Percentiles rank a stretch among this genome's conserved stretches.
These are phyloP conservation scores for Acipenser transmontanus DNA, from an alignment of 2,797 vertebrate genomes.

Conservation along the genomic window DNA sequence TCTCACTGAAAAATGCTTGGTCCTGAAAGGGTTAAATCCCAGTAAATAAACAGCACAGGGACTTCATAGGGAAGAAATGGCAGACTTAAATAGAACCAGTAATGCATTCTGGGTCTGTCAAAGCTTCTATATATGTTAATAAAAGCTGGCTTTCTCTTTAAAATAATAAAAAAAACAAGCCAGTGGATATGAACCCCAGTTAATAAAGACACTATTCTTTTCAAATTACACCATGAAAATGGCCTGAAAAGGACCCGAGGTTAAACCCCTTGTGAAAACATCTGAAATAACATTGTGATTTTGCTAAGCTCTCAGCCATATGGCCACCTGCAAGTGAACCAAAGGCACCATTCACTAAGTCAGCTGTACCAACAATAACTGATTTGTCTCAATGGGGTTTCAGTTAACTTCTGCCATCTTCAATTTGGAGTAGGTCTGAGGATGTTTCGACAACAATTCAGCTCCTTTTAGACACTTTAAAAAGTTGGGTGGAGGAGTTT, in stretches of 20 bases:
- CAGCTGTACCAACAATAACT: conserved; percentile 27
- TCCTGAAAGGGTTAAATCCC: too few relatives aligned
- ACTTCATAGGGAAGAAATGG: too few relatives aligned
- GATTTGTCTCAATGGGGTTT: neutral
- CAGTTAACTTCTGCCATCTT: conserved; percentile 7
- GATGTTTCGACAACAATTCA: conserved; percentile 2
- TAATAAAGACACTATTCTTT: conserved; percentile 18
- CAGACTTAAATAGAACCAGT: too few relatives aligned
- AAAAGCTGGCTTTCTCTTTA: too few relatives aligned
- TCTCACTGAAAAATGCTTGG: too few relatives aligned
- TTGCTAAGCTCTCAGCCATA: conserved; percentile 22
- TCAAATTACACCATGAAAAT: conserved; percentile 1
- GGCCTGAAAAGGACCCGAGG: conserved; percentile 7
- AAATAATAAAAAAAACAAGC: neutral
- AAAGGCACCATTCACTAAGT: conserved; percentile 11
- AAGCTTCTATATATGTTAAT: too few relatives aligned
- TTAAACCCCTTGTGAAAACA: conserved; percentile 10
- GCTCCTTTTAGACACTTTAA: conserved; percentile 5
- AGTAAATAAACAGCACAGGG: too few relatives aligned
- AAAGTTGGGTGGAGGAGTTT: neutral
- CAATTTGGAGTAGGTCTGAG: neutral
- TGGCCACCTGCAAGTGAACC: conserved; percentile 11
- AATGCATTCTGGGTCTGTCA: too few relatives aligned
- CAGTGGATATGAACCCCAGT: neutral
- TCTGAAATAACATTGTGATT: conserved; percentile 23